Percentiles rank a stretch among this genome's conserved stretches.
phyloP scores from a whole-genome alignment of 2,113 vertebrate species.

The Ammospiza nelsoni region DNA sequence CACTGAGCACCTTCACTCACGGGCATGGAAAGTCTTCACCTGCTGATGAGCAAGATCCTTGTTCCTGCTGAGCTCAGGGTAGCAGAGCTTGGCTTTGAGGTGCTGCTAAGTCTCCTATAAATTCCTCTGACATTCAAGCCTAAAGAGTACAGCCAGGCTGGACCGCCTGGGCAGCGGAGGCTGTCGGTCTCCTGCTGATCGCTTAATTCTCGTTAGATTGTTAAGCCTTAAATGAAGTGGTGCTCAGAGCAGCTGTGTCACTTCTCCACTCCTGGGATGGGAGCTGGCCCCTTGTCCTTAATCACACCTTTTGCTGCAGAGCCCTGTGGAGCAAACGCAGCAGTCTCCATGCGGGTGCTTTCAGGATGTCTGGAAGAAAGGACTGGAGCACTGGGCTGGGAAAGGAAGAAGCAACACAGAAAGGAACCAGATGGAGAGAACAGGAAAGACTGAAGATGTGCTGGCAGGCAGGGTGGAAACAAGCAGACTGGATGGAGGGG shows the following conservation, averaged over 20 bases:
- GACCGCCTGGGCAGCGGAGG: background rate
- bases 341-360: rapidly evolving
- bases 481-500: constrained; percentile 32
- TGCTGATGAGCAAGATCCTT: background rate
- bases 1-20: rapidly evolving
- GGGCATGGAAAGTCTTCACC: background rate
- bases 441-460: background rate
- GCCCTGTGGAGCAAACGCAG: background rate
- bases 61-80: background rate
- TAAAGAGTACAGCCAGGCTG: background rate
- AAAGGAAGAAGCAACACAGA: background rate
- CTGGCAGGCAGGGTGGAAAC: constrained; percentile 42
- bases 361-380: background rate
- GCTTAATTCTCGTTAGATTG: constrained; percentile 26
- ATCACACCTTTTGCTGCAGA: background rate
- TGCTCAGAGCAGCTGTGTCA: constrained; percentile 2
- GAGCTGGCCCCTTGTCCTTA: background rate
- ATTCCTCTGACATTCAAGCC: background rate
- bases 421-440: constrained; percentile 46
- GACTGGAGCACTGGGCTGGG: constrained; percentile 23
- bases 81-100: background rate
- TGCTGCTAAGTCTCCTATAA: background rate
- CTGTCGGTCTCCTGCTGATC: background rate
- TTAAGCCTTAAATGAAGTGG: constrained; percentile 52
- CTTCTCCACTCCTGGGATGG: background rate